Evolutionary conservation across 37 sponge, comb jelly and placozoan species (phyloP).

Genomic region (Oopsacas minuta): DNA sequence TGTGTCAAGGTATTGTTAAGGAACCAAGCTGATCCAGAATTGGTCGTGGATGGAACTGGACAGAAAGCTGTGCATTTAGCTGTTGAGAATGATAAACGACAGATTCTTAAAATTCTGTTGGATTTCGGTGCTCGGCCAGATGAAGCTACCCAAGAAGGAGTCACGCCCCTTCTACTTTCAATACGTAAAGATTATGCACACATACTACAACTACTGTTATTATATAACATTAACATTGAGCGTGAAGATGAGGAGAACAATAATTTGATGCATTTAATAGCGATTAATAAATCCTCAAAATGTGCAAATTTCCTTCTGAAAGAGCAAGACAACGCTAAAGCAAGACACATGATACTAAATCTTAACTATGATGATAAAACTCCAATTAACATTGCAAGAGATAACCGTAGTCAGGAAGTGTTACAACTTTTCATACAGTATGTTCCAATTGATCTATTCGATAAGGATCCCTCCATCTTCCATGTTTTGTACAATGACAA

Average conservation of each 20-base stretch:
- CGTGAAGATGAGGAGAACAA: slow-evolving; percentile 14
- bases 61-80: not conserved
- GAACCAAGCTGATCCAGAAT: not conserved
- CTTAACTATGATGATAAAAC: slow-evolving; percentile 9
- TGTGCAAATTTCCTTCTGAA: not conserved
- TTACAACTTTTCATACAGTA: not conserved
- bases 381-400: not conserved
- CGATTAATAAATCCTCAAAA: not conserved
- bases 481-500: slow-evolving; percentile 12
- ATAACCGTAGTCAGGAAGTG: slow-evolving; percentile 1
- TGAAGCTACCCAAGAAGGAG: not conserved
- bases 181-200: not conserved
- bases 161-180: not conserved
- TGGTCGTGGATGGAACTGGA: not conserved
- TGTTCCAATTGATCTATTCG: not conserved
- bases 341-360: not conserved
- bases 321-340: not conserved
- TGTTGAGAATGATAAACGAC: not conserved
- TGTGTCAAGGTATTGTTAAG: not conserved
- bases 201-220: not conserved
- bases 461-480: not conserved
- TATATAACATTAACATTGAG: slow-evolving; percentile 6
- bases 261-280: not conserved
- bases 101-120: not conserved
- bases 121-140: slow-evolving; percentile 12